Evolutionary conservation across 2,113 vertebrate genomes (phyloP), one percentile per base, ranked within the genome.

Genomic region (Pygoscelis adeliae): DNA sequence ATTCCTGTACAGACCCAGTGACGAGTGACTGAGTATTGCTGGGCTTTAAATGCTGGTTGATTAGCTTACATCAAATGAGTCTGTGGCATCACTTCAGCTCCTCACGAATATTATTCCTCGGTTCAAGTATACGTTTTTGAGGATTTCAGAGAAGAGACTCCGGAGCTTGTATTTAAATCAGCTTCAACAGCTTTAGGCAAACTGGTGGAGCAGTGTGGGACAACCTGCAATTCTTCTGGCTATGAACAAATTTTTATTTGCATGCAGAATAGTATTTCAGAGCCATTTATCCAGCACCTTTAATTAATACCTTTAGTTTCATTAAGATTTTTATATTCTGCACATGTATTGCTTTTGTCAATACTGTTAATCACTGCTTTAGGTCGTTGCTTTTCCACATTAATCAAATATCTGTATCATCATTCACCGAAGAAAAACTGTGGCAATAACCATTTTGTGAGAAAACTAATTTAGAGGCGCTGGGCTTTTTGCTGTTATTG

Each of bases 21-120:
- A 67, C 0, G 0, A 46, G 7, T n/a, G 69, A 71, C 18, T 52
- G 36, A 38, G 38, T 36, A 40, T 44, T 76, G 52, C 61, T 72
- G 61, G 14, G 26, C 40, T 82, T 67, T 72, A 76, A 85, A 87
- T 3, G 6, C 0, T 29, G 26, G 38, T 29, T 78, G 13, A 61
- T 62, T 34, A 12, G 26, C 19, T 90, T 79, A 49, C 5, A 47
- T 42, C 42, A 83, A 21, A 83, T 61, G 7, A 88, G 34, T n/a
- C 44, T 13, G 21, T 58, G 53, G 22, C 26, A 63, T 40, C 25
- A 63, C 29, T 83, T 92, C 74, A 94, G 66, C 21, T 93, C n/a
- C 55, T 81, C 4, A 0, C 30, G 6, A 77, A 46, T 47, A 53
- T 14, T 52, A 30, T 27, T 66, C 36, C 38, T 65, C 0, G 0